phyloP scores from a whole-genome alignment of 2,888 invertebrate genomes.

The Kuschelorhynchus macadamiae region DNA sequence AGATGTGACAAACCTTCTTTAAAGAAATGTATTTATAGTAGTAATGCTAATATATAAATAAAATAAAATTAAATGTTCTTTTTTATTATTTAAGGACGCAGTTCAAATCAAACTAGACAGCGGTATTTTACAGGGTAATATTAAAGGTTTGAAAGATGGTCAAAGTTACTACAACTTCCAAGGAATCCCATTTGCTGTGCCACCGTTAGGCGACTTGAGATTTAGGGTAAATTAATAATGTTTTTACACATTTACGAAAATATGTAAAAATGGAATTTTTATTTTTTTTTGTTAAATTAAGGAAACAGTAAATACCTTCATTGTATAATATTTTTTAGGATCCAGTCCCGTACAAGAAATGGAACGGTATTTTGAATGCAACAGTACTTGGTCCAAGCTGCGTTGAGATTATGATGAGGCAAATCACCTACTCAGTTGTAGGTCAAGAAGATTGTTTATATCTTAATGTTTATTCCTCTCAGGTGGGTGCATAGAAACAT shows the following conservation, averaged over 20 bases:
- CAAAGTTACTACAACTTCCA: slow-evolving; percentile 38
- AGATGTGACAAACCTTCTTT: too few species aligned
- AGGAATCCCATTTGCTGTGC: slow-evolving; percentile 41
- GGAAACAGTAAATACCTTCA: too few species aligned
- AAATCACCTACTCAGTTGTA: slow-evolving; percentile 17
- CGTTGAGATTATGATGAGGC: slow-evolving; percentile 31
- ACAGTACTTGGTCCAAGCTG: slow-evolving; percentile 32
- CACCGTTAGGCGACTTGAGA: slow-evolving; percentile 35
- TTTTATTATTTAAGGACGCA: slow-evolving; percentile 17
- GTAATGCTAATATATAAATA: too few species aligned
- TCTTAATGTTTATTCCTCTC: slow-evolving; percentile 57
- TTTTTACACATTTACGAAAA: too few species aligned
- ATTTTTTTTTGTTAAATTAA: not conserved
- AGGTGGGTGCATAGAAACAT: slow-evolving; percentile 47
- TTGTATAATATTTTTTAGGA: slow-evolving; percentile 34
- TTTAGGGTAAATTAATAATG: slow-evolving; percentile 26
- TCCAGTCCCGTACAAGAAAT: slow-evolving; percentile 45
- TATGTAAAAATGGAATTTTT: too few species aligned
- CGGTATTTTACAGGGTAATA: slow-evolving; percentile 28
- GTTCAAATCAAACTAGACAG: slow-evolving; percentile 19
- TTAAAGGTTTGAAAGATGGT: slow-evolving; percentile 19
- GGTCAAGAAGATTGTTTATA: slow-evolving; percentile 61
- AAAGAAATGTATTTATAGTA: too few species aligned
- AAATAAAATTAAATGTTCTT: too few species aligned
- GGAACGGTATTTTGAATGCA: slow-evolving; percentile 45